Conservation (phyloP, 2,113 vertebrate species). For the Clarias gariepinus region DNA sequence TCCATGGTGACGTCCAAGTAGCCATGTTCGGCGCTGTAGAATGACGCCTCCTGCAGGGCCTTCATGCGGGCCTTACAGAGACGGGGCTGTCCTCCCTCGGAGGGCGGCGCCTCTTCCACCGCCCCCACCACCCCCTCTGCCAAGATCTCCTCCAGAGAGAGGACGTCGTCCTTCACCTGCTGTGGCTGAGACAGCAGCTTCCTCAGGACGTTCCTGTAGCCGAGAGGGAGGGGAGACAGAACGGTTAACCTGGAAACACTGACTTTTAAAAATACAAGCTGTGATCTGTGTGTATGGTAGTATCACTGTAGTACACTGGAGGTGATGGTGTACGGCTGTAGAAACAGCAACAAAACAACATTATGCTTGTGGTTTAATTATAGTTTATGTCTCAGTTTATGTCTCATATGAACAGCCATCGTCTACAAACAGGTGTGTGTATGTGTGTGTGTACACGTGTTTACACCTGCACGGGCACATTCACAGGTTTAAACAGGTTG, state of each 20-base stretch:
- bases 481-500: not conserved
- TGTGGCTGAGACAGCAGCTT: slow-evolving; percentile 95
- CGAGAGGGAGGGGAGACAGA: slow-evolving; percentile 25
- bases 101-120: slow-evolving; percentile 76
- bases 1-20: slow-evolving; percentile 98
- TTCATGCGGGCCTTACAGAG: slow-evolving; percentile 89
- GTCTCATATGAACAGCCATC: not conserved
- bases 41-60: slow-evolving; percentile 94
- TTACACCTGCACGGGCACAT: not conserved
- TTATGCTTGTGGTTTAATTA: not conserved
- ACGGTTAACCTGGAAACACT: not conserved
- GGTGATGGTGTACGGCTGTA: not conserved
- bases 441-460: not conserved
- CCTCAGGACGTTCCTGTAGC: slow-evolving; percentile 87
- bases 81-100: slow-evolving; percentile 74
- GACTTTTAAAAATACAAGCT: not conserved
- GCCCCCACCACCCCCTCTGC: slow-evolving; percentile 91
- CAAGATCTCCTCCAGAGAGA: slow-evolving; percentile 96
- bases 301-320: not conserved
- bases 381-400: not conserved
- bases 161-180: slow-evolving; percentile 87
- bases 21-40: slow-evolving; percentile 94
- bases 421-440: not conserved
- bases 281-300: not conserved
- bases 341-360: not conserved